Evolutionary conservation across 1,140 invertebrate species (phyloP), one percentile per base, ranked within the genome.

Genomic region (Bicyclus anynana): DNA sequence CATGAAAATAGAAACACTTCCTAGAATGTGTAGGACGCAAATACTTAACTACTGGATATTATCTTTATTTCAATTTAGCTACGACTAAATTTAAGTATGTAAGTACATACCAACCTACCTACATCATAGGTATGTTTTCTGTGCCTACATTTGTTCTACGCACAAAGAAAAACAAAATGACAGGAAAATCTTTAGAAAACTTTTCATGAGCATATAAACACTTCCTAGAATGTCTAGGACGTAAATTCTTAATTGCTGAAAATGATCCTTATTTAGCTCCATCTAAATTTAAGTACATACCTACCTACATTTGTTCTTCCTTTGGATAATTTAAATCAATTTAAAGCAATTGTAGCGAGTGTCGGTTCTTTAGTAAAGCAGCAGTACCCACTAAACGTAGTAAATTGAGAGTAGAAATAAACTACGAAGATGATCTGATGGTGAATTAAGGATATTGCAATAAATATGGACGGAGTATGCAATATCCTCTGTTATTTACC

Each of bases 251-350:
- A 61, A 62, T 62, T 65, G 56, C 33, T 51, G 3, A 20, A 51
- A 65, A 53, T 80, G 76, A 78, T 80, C 73, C 75, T 78, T 75
- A 72, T 74, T 65, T 62, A 59, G 60, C 50, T 48, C 42, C 20
- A 14, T 44, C 38, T 44, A 59, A 56, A 59, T 40, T 33, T 33
- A 33, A 12, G 29, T 33, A 33, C 27, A 46, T 40, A 58, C 58
- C 51, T 63, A 59, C 58, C 51, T 63, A 59, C 53, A 53, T 56
- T 60, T 62, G 63, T 62, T 63, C 59, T 64, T 66, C 54, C 63
- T 69, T 61, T 61, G 62, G 53, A 72, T 79, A 77, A 86, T 83
- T 86, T 70, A 72, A 77, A 42, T 63, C 77, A 87, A 84, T 87
- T 84, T 76, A 3, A 82, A 72, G 60, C 79, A 87, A 87, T 84